phyloP scores from a whole-genome alignment of 2,888 invertebrate species.

The Dichetophora obliterata region DNA sequence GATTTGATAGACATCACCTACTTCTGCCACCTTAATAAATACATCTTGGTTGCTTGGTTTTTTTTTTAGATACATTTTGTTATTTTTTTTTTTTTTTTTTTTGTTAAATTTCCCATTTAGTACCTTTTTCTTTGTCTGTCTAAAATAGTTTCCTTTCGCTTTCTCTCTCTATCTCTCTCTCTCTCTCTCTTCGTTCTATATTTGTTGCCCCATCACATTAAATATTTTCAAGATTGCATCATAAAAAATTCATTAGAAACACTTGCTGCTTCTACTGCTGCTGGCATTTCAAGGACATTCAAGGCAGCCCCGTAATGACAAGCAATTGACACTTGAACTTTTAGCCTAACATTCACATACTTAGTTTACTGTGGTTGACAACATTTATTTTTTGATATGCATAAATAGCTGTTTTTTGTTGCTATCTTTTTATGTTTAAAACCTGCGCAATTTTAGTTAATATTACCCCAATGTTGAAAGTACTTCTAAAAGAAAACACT shows the following conservation, averaged over 20 bases:
- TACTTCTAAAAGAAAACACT: background rate
- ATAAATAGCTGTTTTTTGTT: background rate
- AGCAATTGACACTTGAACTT: conserved; percentile 26
- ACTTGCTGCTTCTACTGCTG: background rate
- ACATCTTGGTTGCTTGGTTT: too few relatives aligned
- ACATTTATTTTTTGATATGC: conserved; percentile 6
- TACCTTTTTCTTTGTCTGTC: too few relatives aligned
- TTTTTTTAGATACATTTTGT: too few relatives aligned
- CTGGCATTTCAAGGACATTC: conserved; percentile 21
- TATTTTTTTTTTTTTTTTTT: too few relatives aligned
- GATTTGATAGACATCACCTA: too few relatives aligned
- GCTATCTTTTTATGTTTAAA: background rate
- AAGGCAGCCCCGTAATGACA: background rate
- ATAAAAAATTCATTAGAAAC: conserved; percentile 27
- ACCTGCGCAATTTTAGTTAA: background rate
- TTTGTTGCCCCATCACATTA: background rate
- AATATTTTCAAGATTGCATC: conserved; percentile 1
- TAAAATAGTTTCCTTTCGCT: too few relatives aligned
- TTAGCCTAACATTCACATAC: background rate
- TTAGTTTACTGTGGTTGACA: background rate
- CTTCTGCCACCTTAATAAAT: too few relatives aligned
- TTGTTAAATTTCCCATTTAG: too few relatives aligned
- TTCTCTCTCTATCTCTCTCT: too few relatives aligned
- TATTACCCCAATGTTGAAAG: background rate
- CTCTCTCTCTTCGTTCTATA: background rate